Evolutionary conservation across 2,888 invertebrate species (phyloP).

Genomic region (Rotaria macrura): DNA sequence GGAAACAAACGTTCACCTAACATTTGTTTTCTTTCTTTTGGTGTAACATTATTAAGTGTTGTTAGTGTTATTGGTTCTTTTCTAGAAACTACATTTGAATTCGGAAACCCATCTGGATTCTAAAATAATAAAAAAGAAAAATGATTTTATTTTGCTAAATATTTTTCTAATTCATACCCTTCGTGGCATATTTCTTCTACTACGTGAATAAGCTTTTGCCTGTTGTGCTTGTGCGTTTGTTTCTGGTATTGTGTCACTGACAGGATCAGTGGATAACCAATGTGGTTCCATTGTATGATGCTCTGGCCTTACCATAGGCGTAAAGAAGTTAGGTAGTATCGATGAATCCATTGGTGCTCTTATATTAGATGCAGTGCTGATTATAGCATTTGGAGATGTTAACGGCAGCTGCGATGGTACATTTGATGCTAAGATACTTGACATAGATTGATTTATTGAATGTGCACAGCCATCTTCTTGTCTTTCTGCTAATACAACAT

Average conservation of each 20-base stretch:
- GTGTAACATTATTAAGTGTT: constrained; percentile 25
- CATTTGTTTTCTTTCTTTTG: constrained; percentile 87
- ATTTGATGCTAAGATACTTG: constrained; percentile 22
- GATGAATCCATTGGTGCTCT: constrained; percentile 4
- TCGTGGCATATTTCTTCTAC: not conserved
- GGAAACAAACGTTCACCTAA: constrained; percentile 95
- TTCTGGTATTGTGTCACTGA: not conserved
- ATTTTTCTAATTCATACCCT: not conserved
- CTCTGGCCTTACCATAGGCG: not conserved
- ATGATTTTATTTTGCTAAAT: too few species aligned
- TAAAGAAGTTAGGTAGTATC: constrained; percentile 23
- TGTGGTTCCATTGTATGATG: not conserved
- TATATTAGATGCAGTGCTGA: not conserved
- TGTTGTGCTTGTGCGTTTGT: not conserved
- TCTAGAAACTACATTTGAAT: constrained; percentile 26
- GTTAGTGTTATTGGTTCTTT: constrained; percentile 31
- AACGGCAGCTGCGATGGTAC: constrained; percentile 23
- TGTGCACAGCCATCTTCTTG: constrained; percentile 84
- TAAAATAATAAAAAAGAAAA: not conserved
- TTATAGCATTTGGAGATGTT: constrained; percentile 17
- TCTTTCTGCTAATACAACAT: constrained; percentile 95
- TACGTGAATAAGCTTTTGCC: not conserved
- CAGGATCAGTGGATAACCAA: not conserved
- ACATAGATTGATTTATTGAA: constrained; percentile 30
- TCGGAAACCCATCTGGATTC: not conserved